Base-by-base conservation (phyloP, 2,888 invertebrate genomes). In the Altica lythri region DNA sequence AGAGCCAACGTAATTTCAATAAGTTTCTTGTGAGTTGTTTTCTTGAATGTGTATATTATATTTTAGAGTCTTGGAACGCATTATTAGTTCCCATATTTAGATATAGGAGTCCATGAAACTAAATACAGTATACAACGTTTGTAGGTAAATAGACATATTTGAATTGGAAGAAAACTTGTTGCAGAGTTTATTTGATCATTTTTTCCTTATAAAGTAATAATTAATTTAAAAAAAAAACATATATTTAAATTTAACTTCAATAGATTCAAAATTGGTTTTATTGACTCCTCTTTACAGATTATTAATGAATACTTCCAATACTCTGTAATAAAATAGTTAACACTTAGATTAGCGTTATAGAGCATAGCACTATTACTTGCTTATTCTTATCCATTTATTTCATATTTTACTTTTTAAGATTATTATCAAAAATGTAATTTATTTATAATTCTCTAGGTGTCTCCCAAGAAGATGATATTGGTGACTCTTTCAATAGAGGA, bases 401-500 rank as follows among this genome's bases (percentile, higher is more conserved):
- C 46, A 45, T 37, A 40, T 27, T 22, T 10, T 48, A 12, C 51
- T 34, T 44, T 40, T 27, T 19, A 2, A 29, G n/a, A 13, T 27
- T 22, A 35, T 48, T 32, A n/a, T n/a, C n/a, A n/a, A n/a, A n/a
- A n/a, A 16, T 10, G 27, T 5, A 30, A 18, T 9, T 40, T 10
- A n/a, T n/a, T 22, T 12, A 52, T 43, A 54, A 49, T 38, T 34
- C 30, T 45, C 5, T 57, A 74, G 75, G 73, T 62, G 67, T 73
- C 54, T 71, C 72, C 57, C 70, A 72, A 43, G 65, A 69, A 44
- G 75, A 74, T 56, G 74, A 73, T 53, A 67, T 70, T 63, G 68
- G 67, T 64, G 74, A 74, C 63, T 71, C 72, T 65, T 76, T 76
- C 64, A 75, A 68, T 64, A 71, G 75, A 65, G 75, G 75, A 40